A percentile compares a stretch with the other conserved stretches of the same genome.
Conservation (phyloP, 2,888 invertebrate genomes). For the Eupithecia subumbrata region DNA sequence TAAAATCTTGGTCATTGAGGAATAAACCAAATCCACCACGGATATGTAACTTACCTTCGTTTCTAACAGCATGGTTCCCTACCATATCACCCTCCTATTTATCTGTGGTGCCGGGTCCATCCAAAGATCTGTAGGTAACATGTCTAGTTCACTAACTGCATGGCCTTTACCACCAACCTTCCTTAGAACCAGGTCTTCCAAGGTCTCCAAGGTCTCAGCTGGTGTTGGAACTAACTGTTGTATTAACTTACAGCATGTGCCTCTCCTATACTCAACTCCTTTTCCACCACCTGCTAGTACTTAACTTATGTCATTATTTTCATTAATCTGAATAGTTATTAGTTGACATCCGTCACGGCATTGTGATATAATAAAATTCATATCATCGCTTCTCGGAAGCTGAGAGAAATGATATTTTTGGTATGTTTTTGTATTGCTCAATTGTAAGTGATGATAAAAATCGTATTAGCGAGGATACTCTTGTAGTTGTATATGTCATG, state of each 20-base stretch:
- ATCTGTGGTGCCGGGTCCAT: conserved; percentile 58
- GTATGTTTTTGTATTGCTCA: conserved; percentile 80
- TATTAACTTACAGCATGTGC: conserved; percentile 67
- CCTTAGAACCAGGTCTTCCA: conserved; percentile 52
- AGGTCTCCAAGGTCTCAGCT: conserved; percentile 36
- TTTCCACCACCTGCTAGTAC: conserved; percentile 53
- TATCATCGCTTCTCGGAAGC: conserved; percentile 76
- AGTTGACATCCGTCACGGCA: conserved; percentile 45
- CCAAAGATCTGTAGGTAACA: conserved; percentile 58
- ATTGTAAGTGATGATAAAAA: conserved; percentile 66
- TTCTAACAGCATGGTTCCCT: conserved; percentile 70
- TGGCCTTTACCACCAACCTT: conserved; percentile 58
- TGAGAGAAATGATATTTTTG: conserved; percentile 75
- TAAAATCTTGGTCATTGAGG: not conserved
- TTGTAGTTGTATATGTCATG: conserved; percentile 61
- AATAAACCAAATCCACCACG: conserved; percentile 42
- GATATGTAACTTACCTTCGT: conserved; percentile 52
- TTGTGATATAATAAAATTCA: conserved; percentile 72
- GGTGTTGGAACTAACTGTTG: conserved; percentile 67
- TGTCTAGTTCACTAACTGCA: conserved; percentile 62
- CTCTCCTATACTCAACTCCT: conserved; percentile 64
- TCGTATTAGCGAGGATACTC: conserved; percentile 58
- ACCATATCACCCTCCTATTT: conserved; percentile 64
- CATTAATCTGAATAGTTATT: conserved; percentile 13
- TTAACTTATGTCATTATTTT: conserved; percentile 19